Evolutionary conservation across 2,113 vertebrate species (phyloP).

Genomic region (Chamaetylas fuelleborni): DNA sequence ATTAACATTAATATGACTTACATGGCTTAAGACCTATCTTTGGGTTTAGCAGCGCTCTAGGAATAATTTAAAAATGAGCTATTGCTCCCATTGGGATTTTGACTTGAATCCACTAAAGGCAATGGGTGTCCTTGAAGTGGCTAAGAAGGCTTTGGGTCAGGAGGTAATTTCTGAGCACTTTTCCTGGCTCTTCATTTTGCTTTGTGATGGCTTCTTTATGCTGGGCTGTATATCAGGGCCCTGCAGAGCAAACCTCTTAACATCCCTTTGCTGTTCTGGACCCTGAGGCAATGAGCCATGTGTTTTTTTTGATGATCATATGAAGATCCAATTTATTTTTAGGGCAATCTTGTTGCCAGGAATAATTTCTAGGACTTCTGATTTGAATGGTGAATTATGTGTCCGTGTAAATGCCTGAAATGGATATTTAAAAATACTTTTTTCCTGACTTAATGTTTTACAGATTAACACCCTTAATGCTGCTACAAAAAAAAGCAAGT

Average conservation of each 20-base stretch:
- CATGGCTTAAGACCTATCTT: conserved; percentile 21
- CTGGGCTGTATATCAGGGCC: conserved; percentile 19
- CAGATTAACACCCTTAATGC: background rate
- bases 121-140: conserved; percentile 23
- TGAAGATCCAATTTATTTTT: conserved; percentile 50
- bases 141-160: conserved; percentile 21
- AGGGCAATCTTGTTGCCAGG: conserved; percentile 31
- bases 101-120: background rate
- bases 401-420: background rate
- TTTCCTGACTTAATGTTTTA: background rate
- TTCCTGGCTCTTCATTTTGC: conserved; percentile 26
- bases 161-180: background rate
- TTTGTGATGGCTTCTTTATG: conserved; percentile 27
- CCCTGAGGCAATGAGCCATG: conserved; percentile 38
- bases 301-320: conserved; percentile 31
- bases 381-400: conserved; percentile 7
- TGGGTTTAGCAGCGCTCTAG: conserved; percentile 27
- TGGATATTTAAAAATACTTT: conserved; percentile 10
- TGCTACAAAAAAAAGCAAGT: background rate
- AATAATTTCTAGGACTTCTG: conserved; percentile 24
- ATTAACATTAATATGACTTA: conserved; percentile 55
- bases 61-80: conserved; percentile 42
- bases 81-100: background rate
- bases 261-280: conserved; percentile 25
- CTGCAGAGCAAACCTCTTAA: conserved; percentile 15